These are phyloP conservation scores for Rhaphigaster nebulosa DNA, from an alignment of 2,888 invertebrate genomes.

Conservation along the genomic window DNA sequence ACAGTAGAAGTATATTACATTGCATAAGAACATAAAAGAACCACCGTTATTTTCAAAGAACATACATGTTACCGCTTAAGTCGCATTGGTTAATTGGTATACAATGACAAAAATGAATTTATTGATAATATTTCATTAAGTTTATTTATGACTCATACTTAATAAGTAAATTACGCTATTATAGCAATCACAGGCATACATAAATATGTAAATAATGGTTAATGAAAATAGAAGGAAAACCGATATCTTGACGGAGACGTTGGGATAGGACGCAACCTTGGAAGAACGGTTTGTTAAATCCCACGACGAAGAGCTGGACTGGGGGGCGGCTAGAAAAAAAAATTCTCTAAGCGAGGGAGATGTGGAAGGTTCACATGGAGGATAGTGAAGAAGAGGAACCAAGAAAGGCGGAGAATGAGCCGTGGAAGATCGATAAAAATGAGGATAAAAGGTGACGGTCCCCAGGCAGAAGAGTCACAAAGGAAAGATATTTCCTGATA, in stretches of 20 bases:
- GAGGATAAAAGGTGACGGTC: conserved; percentile 34
- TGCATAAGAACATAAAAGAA: too few species aligned
- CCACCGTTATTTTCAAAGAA: too few species aligned
- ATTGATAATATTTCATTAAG: too few species aligned
- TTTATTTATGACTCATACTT: too few species aligned
- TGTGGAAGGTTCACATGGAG: conserved; percentile 44
- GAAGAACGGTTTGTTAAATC: conserved; percentile 14
- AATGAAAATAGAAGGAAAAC: too few species aligned
- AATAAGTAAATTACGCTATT: too few species aligned
- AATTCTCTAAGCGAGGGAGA: conserved; percentile 10
- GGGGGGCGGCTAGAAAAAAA: neutral
- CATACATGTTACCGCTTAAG: too few species aligned
- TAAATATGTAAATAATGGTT: too few species aligned
- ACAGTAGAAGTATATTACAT: too few species aligned
- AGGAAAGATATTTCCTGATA: neutral
- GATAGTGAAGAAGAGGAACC: conserved; percentile 17
- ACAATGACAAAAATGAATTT: too few species aligned
- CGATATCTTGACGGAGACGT: neutral
- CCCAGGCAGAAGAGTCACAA: neutral
- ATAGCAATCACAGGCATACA: too few species aligned
- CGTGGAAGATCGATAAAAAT: conserved; percentile 55
- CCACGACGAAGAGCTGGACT: neutral
- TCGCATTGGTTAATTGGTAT: too few species aligned
- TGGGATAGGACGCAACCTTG: neutral
- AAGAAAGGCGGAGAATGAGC: conserved; percentile 51